A percentile compares a stretch with the other conserved stretches of the same genome.
phyloP scores from a whole-genome alignment of 2,888 invertebrate species.

The Sylvicola fuscatus region DNA sequence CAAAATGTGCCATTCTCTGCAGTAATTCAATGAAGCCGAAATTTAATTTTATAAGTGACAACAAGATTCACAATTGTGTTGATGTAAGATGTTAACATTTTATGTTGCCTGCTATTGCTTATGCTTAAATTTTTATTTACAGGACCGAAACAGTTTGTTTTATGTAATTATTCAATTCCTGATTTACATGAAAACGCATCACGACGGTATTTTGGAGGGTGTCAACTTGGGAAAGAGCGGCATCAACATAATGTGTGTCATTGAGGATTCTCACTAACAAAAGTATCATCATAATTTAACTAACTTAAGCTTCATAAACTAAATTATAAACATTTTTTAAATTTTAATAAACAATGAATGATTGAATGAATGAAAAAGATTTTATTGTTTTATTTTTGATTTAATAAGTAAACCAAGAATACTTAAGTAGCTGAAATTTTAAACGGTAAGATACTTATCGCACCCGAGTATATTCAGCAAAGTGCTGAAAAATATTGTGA shows the following conservation, averaged over 20 bases:
- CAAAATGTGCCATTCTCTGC: slow-evolving; percentile 22
- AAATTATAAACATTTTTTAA: no score
- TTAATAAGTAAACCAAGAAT: no score
- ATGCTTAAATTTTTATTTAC: slow-evolving; percentile 13
- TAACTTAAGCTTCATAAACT: no score
- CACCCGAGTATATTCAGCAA: no score
- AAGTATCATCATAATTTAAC: no score
- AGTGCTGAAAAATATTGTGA: no score
- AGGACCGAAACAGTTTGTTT: slow-evolving; percentile 77
- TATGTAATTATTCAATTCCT: slow-evolving; percentile 69
- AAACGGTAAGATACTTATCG: no score
- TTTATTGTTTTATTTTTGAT: no score
- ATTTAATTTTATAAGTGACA: slow-evolving; percentile 30
- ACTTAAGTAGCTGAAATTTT: no score
- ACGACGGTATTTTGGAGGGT: slow-evolving; percentile 54
- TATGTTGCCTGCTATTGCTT: not conserved
- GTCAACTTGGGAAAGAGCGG: slow-evolving; percentile 59
- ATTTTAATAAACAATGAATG: no score
- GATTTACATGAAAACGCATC: slow-evolving; percentile 48
- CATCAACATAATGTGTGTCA: slow-evolving; percentile 68
- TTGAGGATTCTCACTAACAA: no score
- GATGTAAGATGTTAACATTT: slow-evolving; percentile 27
- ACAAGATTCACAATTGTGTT: slow-evolving; percentile 42
- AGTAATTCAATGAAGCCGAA: slow-evolving; percentile 21
- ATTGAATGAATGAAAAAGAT: no score